phyloP scores from a whole-genome alignment of 2,113 vertebrate species.

The Limanda limanda region DNA sequence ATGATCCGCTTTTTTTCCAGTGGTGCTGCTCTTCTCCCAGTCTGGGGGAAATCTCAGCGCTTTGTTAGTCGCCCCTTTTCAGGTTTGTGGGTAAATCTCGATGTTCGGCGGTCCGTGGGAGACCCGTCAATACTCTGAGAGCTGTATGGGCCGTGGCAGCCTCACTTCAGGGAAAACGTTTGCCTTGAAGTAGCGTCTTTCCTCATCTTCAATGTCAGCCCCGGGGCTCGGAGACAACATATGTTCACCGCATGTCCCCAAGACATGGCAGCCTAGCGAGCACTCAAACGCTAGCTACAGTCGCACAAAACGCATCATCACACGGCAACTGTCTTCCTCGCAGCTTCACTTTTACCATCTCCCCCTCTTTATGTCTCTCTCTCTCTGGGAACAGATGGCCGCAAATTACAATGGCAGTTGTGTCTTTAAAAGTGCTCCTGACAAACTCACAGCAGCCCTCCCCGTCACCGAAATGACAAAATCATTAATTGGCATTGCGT shows the following conservation, averaged over 20 bases:
- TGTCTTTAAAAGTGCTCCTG: conserved; percentile 84
- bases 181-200: conserved; percentile 98
- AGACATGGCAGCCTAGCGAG: conserved; percentile 86
- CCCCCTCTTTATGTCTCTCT: conserved; percentile 11
- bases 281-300: conserved; percentile 79
- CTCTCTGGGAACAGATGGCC: conserved; percentile 90
- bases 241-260: conserved; percentile 96
- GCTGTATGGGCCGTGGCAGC: conserved; percentile 93
- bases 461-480: conserved; percentile 90
- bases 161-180: conserved; percentile 95
- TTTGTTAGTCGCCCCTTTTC: conserved; percentile 65
- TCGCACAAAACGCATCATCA: conserved; percentile 85
- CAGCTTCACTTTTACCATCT: conserved; percentile 42
- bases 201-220: conserved; percentile 99
- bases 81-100: conserved; percentile 85
- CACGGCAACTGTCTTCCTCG: conserved; percentile 77
- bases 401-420: conserved; percentile 89
- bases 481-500: conserved; percentile 92
- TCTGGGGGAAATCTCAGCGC: conserved; percentile 52
- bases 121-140: conserved; percentile 92
- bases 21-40: conserved; percentile 35
- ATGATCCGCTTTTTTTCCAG: conserved; percentile 49
- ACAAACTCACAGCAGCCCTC: conserved; percentile 86
- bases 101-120: conserved; percentile 90
- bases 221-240: conserved; percentile 96